Evolutionary conservation across 2,113 vertebrate genomes (phyloP), one percentile per base, ranked within the genome.

Genomic region (Camelus bactrianus): DNA sequence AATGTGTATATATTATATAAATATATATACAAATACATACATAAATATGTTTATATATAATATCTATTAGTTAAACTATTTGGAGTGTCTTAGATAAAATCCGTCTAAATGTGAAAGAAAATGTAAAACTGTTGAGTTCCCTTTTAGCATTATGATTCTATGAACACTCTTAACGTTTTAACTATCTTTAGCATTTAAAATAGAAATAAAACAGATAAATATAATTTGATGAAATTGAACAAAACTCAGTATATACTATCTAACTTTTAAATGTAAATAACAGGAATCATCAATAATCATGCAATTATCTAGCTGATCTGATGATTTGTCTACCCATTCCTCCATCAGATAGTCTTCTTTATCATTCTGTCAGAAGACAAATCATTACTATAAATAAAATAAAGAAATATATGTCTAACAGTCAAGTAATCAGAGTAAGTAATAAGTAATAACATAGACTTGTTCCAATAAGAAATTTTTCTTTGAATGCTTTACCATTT

Each of bases 241-340:
- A 85, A 6, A 9, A 38, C 84, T 70, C 38, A 94, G 35, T 50
- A 89, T 67, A 52, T 20, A 60, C 6, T 77, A 38, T 20, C 22
- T 87, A 90, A 46, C 26, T 83, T 88, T 84, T 80, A 94, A 81
- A 56, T 24, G 46, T 9, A 89, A 84, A 13, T 28, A 79, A 73
- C 30, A 93, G 35, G 11, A 81, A 76, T 26, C 10, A 79, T 65
- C 38, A 92, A 50, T 46, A 58, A 93, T 69, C 24, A 64, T 32
- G 1, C 28, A 80, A 73, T 30, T 69, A 32, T 56, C 24, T 54
- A 14, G 80, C 5, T 94, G 50, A 3, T 90, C 24, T 83, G 52
- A 54, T 82, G 7, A 58, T 56, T 87, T 77, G 67, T 67, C 69
- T 82, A 30, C 12, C 6, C 10, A 24, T 69, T 48, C 35, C 26